phyloP scores from a whole-genome alignment of 2,797 vertebrate genomes.

The Enteromius argenteus region DNA sequence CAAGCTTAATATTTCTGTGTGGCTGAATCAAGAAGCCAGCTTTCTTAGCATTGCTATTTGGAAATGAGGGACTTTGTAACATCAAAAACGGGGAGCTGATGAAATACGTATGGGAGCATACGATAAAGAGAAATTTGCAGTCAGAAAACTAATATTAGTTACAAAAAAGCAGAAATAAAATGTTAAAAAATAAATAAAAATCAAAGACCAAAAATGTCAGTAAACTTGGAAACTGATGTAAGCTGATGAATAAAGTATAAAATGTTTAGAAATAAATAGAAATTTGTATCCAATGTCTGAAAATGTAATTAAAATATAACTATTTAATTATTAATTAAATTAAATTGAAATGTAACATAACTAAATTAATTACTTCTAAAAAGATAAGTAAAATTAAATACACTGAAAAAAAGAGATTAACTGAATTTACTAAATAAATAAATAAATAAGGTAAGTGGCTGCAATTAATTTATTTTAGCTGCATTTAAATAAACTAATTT shows the following conservation, averaged over 20 bases:
- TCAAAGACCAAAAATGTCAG: background rate
- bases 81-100: background rate
- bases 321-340: background rate
- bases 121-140: background rate
- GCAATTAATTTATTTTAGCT: no score
- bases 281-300: background rate
- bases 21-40: background rate
- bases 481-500: no score
- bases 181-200: background rate
- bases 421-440: no score
- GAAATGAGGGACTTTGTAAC: background rate
- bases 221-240: no score
- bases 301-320: background rate
- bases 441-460: no score
- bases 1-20: constrained; percentile 14
- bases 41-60: background rate
- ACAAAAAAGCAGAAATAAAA: background rate
- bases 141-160: background rate
- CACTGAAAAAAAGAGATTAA: no score
- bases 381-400: background rate
- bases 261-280: background rate
- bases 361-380: background rate
- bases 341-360: background rate
- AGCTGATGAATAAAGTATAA: background rate
- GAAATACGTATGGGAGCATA: background rate